Conservation (phyloP, 2,113 vertebrate species). For the Engystomops pustulosus region DNA sequence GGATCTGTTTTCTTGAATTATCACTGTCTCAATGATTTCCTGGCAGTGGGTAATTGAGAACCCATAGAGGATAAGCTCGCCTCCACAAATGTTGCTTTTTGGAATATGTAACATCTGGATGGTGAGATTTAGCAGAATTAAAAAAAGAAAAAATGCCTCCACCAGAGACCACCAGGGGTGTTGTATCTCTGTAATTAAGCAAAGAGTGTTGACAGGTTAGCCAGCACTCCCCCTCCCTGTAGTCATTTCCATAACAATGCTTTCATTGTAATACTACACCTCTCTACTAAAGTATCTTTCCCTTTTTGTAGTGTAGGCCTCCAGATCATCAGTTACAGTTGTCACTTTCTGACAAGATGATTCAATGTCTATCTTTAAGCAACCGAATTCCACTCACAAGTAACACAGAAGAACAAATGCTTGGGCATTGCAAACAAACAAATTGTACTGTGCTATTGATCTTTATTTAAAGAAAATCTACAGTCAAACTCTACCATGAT, state of each 20-base stretch:
- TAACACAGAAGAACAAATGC: background rate
- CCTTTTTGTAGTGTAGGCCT: slow-evolving; percentile 37
- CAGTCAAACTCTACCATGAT: too few species aligned
- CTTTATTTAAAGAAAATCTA: too few species aligned
- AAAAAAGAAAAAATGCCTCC: background rate
- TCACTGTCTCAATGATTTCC: too few species aligned
- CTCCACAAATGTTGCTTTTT: too few species aligned
- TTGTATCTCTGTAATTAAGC: background rate
- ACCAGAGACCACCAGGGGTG: slow-evolving; percentile 20
- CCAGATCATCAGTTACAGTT: slow-evolving; percentile 42
- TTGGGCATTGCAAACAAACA: too few species aligned
- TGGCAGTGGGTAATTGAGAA: too few species aligned
- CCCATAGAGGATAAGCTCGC: too few species aligned
- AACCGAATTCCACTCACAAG: background rate
- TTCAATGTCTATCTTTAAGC: slow-evolving; percentile 11
- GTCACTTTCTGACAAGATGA: slow-evolving; percentile 40
- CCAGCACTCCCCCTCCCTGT: background rate
- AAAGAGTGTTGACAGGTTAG: background rate
- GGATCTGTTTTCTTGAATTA: too few species aligned
- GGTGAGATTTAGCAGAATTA: background rate
- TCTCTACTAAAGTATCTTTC: background rate
- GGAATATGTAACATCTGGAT: background rate
- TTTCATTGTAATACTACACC: slow-evolving; percentile 41
- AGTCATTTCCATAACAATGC: slow-evolving; percentile 30
- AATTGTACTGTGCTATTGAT: too few species aligned